These are phyloP conservation scores for Gopherus flavomarginatus DNA, from an alignment of 2,113 vertebrate genomes.

Conservation along the genomic window DNA sequence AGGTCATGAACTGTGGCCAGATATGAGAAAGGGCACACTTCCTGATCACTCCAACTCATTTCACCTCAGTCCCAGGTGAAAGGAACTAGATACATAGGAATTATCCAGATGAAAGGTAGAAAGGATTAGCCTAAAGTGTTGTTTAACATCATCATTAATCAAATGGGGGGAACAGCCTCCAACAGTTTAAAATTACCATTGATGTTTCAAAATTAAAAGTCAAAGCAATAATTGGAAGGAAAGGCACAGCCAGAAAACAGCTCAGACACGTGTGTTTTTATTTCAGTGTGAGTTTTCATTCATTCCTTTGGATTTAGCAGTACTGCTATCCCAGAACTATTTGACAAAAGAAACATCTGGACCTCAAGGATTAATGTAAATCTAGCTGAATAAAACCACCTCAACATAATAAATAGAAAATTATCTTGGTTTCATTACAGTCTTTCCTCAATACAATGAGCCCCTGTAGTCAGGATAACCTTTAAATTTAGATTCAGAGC, in stretches of 20 bases:
- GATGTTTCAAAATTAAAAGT: constrained; percentile 56
- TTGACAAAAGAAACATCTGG: neutral
- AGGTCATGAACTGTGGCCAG: neutral
- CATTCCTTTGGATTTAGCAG: neutral
- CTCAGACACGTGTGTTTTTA: neutral
- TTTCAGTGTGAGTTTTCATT: neutral
- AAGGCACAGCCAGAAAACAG: neutral
- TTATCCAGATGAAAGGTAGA: constrained; percentile 44
- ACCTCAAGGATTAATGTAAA: neutral
- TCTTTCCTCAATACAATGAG: neutral
- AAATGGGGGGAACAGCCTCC: constrained; percentile 14
- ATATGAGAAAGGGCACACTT: neutral
- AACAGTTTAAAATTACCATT: constrained; percentile 48
- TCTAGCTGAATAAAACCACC: neutral
- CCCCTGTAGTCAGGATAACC: neutral
- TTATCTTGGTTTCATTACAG: neutral
- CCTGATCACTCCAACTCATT: neutral
- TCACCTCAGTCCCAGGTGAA: constrained; percentile 45
- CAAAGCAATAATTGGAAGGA: neutral
- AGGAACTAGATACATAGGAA: constrained; percentile 10
- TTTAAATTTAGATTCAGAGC: neutral
- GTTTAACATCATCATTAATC: constrained; percentile 48
- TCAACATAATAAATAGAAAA: neutral
- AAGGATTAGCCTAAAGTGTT: neutral
- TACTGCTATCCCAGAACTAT: neutral